Conservation (phyloP, 2,888 invertebrate species). For the Erpobdella octoculata region DNA sequence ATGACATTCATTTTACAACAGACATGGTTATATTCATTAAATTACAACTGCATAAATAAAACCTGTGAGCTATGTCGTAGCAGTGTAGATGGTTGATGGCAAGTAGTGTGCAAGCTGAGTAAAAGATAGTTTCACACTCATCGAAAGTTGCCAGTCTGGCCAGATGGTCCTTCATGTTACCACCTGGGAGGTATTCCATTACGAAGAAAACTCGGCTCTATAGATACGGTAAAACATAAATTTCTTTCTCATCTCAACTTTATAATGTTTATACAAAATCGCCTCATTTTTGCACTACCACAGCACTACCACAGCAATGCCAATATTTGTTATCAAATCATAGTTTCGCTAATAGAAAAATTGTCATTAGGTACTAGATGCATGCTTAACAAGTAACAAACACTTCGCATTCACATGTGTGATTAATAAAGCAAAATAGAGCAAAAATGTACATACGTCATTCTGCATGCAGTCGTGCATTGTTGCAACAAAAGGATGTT, state of each 20-base stretch:
- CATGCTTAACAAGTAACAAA: too few species aligned
- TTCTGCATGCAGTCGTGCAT: slow-evolving; percentile 23
- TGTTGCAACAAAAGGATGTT: slow-evolving; percentile 13
- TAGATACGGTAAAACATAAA: neutral
- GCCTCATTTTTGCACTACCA: neutral
- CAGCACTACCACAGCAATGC: neutral
- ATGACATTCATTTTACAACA: too few species aligned
- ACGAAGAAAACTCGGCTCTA: slow-evolving; percentile 15
- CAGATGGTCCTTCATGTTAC: slow-evolving; percentile 17
- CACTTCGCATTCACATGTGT: neutral
- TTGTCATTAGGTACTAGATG: too few species aligned
- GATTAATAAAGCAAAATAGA: neutral
- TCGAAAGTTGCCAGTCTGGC: neutral
- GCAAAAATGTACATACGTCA: neutral
- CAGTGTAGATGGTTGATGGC: slow-evolving; percentile 24
- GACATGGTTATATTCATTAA: neutral
- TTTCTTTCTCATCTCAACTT: too few species aligned
- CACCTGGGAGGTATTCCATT: slow-evolving; percentile 18
- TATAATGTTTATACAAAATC: too few species aligned
- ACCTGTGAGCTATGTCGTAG: slow-evolving; percentile 20
- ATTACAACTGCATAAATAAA: neutral
- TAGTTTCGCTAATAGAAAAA: too few species aligned
- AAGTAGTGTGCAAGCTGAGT: slow-evolving; percentile 18
- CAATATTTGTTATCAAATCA: neutral
- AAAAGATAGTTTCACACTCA: slow-evolving; percentile 20